Base-by-base conservation (phyloP, 2,797 vertebrate species). In the Hephaestus fuliginosus region DNA sequence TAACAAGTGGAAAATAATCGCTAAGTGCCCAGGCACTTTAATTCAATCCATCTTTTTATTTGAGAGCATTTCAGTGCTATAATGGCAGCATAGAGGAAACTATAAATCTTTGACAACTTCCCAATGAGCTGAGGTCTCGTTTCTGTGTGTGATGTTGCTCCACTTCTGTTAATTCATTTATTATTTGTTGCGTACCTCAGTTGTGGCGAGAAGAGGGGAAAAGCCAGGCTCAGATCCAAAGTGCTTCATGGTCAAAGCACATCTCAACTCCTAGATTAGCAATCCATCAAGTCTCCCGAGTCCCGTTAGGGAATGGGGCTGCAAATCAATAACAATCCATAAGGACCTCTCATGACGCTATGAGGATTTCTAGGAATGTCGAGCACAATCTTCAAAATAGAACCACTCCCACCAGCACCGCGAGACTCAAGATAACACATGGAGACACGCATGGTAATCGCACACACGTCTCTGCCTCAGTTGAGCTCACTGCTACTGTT, bases 1-100 rank as follows among this genome's bases (percentile, higher is more conserved):
- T 92, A 94, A 93, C 92, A 91, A 95, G 91, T 91, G 89, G 90
- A 93, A 94, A 95, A 94, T 94, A 92, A 94, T 93, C 82, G 55
- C 87, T 91, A 90, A 93, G 92, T 93, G 88, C 89, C 78, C 63
- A 7, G 76, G 70, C 91, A 75, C 90, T 93, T 92, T 88, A 89
- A 92, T 91, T 92, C 88, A 88, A 89, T 94, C 81, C 86, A 87
- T 94, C 88, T 89, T 92, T 92, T 92, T 91, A 83, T 93, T 89
- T 81, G 68, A 91, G 78, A 85, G 89, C 74, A 65, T 88, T 86
- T 82, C 80, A 66, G 70, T 33, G 28, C 81, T 62, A 62, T 81
- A 84, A 90, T 60, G 71, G 81, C 81, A 74, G 83, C 74, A 7
- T 3, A 14, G 76, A 83, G 85, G 86, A 88, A 78, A 78, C 88